A percentile compares a stretch with the other conserved stretches of the same genome.
Conservation (phyloP, 2,113 vertebrate genomes). For the Prunella himalayana region DNA sequence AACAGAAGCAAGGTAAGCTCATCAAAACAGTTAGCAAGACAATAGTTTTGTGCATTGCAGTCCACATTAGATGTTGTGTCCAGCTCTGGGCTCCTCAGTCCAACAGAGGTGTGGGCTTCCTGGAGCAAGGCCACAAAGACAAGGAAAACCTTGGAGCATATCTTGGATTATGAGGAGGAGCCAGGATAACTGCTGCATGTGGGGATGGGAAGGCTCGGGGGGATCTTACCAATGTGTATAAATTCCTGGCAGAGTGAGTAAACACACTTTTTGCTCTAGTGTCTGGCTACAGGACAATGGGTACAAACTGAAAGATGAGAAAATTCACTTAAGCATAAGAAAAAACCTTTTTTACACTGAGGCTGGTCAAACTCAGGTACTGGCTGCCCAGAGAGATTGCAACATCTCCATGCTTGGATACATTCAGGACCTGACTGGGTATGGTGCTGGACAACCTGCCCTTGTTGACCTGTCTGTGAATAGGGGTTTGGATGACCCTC, state of each 20-base stretch:
- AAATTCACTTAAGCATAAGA: neutral
- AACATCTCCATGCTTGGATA: neutral
- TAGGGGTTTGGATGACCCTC: neutral
- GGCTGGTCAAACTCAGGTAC: neutral
- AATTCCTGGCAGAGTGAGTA: neutral
- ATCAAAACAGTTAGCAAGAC: neutral
- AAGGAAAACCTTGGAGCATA: too few species aligned
- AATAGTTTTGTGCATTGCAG: neutral
- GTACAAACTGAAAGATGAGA: neutral
- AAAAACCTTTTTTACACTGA: neutral
- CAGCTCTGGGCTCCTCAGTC: neutral
- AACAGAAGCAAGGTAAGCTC: neutral
- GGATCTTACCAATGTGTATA: neutral
- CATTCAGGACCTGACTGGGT: neutral
- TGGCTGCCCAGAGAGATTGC: neutral
- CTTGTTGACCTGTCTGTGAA: neutral
- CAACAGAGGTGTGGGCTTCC: neutral
- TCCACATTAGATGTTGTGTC: neutral
- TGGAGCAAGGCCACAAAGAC: neutral
- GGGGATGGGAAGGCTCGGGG: neutral
- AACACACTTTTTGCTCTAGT: neutral
- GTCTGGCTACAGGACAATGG: neutral
- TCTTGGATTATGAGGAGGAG: neutral
- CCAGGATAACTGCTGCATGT: neutral
- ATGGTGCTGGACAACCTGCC: neutral